Percentiles rank a stretch among this genome's conserved stretches.
These are phyloP conservation scores for Aleadryas rufinucha DNA, from an alignment of 2,113 vertebrate genomes.

Conservation along the genomic window DNA sequence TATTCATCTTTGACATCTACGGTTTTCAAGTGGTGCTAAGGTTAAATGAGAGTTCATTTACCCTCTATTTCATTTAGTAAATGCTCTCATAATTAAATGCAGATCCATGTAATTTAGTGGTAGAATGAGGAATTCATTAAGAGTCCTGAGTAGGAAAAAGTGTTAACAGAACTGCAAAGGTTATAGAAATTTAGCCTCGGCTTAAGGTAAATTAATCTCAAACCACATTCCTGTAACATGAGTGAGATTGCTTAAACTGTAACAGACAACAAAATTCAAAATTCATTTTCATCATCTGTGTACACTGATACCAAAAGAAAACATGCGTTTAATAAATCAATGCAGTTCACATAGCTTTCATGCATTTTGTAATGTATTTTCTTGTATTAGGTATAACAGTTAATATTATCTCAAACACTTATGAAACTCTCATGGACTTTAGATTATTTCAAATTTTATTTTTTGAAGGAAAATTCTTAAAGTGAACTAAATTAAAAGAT, in stretches of 20 bases:
- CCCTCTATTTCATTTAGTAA: constrained; percentile 25
- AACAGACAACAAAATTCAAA: not conserved
- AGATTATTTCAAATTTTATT: not conserved
- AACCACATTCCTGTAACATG: not conserved
- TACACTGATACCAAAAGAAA: not conserved
- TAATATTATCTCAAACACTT: not conserved
- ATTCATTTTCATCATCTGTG: not conserved
- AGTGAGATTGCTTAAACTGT: not conserved
- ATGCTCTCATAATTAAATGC: constrained; percentile 37
- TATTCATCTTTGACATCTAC: constrained; percentile 14
- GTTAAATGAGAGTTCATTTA: constrained; percentile 52
- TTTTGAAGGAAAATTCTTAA: not conserved
- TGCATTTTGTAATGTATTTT: not conserved
- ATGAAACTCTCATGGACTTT: not conserved
- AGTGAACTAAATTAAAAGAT: not conserved
- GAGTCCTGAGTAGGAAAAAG: constrained; percentile 1
- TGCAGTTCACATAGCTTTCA: not conserved
- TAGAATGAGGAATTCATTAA: constrained; percentile 48
- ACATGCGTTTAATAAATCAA: not conserved
- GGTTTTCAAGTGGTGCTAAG: not conserved
- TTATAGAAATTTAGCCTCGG: not conserved
- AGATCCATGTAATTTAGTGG: constrained; percentile 31
- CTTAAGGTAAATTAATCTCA: not conserved
- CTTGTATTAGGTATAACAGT: not conserved
- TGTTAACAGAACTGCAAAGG: not conserved